Conservation (phyloP, 2,797 vertebrate species). For the Spinus pinus region DNA sequence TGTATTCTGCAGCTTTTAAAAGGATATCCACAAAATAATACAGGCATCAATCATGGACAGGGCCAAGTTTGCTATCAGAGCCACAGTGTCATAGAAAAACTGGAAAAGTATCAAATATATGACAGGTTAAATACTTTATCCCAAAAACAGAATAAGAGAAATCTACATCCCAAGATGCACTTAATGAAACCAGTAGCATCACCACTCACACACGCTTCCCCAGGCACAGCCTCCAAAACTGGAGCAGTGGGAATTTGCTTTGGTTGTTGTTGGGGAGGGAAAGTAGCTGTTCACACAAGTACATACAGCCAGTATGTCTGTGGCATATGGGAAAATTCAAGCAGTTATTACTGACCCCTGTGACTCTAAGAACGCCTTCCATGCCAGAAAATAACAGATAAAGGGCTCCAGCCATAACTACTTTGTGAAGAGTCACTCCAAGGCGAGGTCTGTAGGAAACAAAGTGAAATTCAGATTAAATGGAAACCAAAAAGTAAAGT, state of each 20-base stretch:
- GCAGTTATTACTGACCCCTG: slow-evolving; percentile 83
- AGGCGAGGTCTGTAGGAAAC: slow-evolving; percentile 83
- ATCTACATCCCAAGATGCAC: neutral
- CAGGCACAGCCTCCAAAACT: neutral
- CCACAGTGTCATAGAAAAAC: slow-evolving; percentile 86
- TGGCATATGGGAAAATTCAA: neutral
- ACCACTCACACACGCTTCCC: neutral
- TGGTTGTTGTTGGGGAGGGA: neutral
- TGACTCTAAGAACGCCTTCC: slow-evolving; percentile 93
- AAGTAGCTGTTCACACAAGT: neutral
- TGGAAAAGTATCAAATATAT: slow-evolving; percentile 71
- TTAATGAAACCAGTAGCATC: neutral
- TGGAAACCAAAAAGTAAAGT: neutral
- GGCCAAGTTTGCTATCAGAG: slow-evolving; percentile 86
- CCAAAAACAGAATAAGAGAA: neutral
- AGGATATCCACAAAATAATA: slow-evolving; percentile 99
- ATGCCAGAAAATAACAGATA: slow-evolving; percentile 94
- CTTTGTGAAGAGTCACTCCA: slow-evolving; percentile 90
- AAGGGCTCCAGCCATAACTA: slow-evolving; percentile 88
- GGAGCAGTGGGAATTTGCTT: neutral
- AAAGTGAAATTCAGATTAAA: neutral
- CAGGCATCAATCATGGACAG: slow-evolving; percentile 93
- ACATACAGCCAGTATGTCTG: neutral
- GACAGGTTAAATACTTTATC: slow-evolving; percentile 12
- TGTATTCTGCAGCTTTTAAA: slow-evolving; percentile 61